Base-by-base conservation (phyloP, 1,140 invertebrate genomes). In the Protaetia brevitarsis region DNA sequence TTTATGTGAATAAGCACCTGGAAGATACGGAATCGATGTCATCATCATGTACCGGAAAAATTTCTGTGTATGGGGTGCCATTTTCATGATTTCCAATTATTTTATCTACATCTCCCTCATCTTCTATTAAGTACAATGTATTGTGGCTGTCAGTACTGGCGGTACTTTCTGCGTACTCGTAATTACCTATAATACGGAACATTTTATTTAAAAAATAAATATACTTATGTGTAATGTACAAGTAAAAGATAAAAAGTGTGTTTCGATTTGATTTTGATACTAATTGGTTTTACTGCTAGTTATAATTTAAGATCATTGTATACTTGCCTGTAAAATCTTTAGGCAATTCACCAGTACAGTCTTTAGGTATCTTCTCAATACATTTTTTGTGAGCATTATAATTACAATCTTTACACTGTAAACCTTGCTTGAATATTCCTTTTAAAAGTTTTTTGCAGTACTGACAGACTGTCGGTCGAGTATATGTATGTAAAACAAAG, bases 371-470 rank as follows among this genome's bases (percentile, higher is more conserved):
- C 80, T 91, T 89, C 23, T 95, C 92, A 68, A 95, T 86, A 81
- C 97, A 99, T 80, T 98, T 98, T 78, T 97, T 95, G 80, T 99
- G 97, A 66, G 92, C 94, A 83, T 99, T 99, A 80, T 96, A 98
- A 78, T 96, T 95, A 78, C 97, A 99, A 84, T 98, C 96, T 82
- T 95, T 93, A 80, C 97, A 99, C 79, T 99, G 97, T 63, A 97
- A 79, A 41, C 97, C 95, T 82, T 99, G 97, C 76, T 97, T 93
- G 80, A 98, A 97, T 51, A 99, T 84, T 1, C 97, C 97, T 73
- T 93, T 91, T 21, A 99, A 84, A 70, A 99, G 84, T 81, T 96
- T 96, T 79, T 96, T 96, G 83, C 97, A 99, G 77, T 89, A 86
- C 72, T 96, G 92, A 79, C 97, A 99, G 10, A 98, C 90, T 0